Conservation (phyloP, 2,888 invertebrate species). For the Apotomis turbidana region DNA sequence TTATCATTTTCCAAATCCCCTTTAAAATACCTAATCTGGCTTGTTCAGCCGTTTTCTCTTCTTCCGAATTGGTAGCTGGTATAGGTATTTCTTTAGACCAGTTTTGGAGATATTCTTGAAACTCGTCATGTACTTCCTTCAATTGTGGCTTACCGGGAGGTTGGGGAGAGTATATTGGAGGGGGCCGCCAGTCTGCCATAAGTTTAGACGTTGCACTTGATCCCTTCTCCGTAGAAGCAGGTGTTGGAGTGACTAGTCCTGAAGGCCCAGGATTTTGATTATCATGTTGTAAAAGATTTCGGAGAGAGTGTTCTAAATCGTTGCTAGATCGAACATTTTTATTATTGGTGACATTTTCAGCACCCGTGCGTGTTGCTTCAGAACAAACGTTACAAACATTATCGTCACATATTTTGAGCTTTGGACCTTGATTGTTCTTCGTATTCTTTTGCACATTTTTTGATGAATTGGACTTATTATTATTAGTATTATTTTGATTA, state of each 20-base stretch:
- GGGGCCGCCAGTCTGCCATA: constrained; percentile 25
- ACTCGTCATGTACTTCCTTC: constrained; percentile 57
- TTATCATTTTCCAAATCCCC: constrained; percentile 62
- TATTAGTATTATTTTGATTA: background rate
- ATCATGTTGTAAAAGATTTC: too few relatives aligned
- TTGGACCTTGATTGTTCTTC: background rate
- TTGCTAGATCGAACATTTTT: background rate
- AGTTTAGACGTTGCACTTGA: constrained; percentile 6
- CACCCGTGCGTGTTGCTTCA: too few relatives aligned
- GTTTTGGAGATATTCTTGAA: constrained; percentile 49
- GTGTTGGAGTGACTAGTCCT: background rate
- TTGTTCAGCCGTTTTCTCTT: constrained; percentile 51
- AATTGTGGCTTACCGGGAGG: constrained; percentile 48
- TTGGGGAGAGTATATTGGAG: constrained; percentile 2
- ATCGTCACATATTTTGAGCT: too few relatives aligned
- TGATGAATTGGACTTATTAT: background rate
- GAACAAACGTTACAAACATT: too few relatives aligned
- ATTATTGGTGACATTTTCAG: background rate
- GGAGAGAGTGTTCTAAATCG: background rate
- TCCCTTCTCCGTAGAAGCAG: background rate
- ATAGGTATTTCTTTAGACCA: constrained; percentile 65
- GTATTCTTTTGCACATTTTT: background rate
- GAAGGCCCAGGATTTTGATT: background rate
- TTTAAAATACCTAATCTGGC: constrained; percentile 59
- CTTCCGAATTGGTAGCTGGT: constrained; percentile 45